Evolutionary conservation across 2,888 invertebrate genomes (phyloP).

Genomic region (Limenitis camilla): DNA sequence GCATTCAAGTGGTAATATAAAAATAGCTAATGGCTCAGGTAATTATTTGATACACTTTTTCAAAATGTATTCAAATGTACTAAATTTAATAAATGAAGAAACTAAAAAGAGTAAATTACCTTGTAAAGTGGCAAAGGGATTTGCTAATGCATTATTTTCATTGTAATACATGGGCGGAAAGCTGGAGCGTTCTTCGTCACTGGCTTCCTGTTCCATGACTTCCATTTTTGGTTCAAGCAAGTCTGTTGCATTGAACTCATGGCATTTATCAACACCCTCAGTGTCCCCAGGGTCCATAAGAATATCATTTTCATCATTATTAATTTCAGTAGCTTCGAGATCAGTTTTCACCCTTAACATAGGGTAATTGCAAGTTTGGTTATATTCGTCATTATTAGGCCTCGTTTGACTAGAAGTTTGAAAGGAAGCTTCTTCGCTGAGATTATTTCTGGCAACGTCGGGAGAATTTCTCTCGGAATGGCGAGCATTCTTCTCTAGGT

Average conservation of each 20-base stretch:
- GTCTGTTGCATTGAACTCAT: constrained; percentile 65
- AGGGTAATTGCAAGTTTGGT: constrained; percentile 67
- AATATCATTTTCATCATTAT: constrained; percentile 66
- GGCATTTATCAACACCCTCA: constrained; percentile 57
- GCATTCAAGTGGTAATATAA: too few relatives aligned
- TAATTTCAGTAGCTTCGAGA: constrained; percentile 70
- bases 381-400: constrained; percentile 74
- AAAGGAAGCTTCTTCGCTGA: constrained; percentile 71
- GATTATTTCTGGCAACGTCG: constrained; percentile 73
- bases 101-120: constrained; percentile 34
- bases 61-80: neutral
- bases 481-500: constrained; percentile 63
- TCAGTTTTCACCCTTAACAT: constrained; percentile 71
- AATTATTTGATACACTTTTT: too few relatives aligned
- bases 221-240: constrained; percentile 80
- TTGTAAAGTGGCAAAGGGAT: constrained; percentile 68
- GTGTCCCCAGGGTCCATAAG: constrained; percentile 65
- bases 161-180: constrained; percentile 61
- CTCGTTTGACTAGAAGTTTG: constrained; percentile 75
- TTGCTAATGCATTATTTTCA: constrained; percentile 63
- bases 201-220: constrained; percentile 79
- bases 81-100: neutral
- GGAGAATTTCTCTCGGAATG: constrained; percentile 70
- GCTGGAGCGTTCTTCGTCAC: constrained; percentile 77
- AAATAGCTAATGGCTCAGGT: too few relatives aligned